A percentile compares a stretch with the other conserved stretches of the same genome.
Conservation (phyloP, 2,888 invertebrate genomes). For the Dasysyrphus albostriatus region DNA sequence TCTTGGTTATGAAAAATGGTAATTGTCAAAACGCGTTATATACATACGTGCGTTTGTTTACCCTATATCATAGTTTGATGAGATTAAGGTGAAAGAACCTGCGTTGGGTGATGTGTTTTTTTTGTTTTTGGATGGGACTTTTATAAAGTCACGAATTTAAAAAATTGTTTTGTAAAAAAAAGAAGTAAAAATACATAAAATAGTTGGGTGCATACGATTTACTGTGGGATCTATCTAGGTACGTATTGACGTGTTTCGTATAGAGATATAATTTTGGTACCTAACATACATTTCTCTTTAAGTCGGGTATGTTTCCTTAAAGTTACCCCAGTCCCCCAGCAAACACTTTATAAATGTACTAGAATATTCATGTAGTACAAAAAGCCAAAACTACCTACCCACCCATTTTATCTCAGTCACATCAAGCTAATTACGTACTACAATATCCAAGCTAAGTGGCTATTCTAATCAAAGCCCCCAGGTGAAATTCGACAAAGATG, state of each 20-base stretch:
- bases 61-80: constrained; percentile 5
- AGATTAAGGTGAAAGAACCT: background rate
- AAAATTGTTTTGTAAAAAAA: constrained; percentile 7
- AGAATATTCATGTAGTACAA: too few relatives aligned
- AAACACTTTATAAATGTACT: too few relatives aligned
- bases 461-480: too few relatives aligned
- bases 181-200: background rate
- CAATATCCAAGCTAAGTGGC: too few relatives aligned
- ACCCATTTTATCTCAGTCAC: too few relatives aligned
- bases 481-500: too few relatives aligned
- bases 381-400: too few relatives aligned
- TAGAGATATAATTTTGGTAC: background rate
- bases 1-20: constrained; percentile 23
- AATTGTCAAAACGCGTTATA: constrained; percentile 20
- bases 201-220: background rate
- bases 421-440: too few relatives aligned
- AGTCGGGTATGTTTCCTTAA: too few relatives aligned
- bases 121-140: background rate
- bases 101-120: background rate
- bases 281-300: too few relatives aligned
- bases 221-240: background rate
- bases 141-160: constrained; percentile 19
- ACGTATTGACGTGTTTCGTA: background rate
- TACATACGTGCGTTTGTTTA: constrained; percentile 34
- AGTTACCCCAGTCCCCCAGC: too few relatives aligned